Evolutionary conservation across 2,797 vertebrate genomes (phyloP).

Genomic region (Sebastes cheni): DNA sequence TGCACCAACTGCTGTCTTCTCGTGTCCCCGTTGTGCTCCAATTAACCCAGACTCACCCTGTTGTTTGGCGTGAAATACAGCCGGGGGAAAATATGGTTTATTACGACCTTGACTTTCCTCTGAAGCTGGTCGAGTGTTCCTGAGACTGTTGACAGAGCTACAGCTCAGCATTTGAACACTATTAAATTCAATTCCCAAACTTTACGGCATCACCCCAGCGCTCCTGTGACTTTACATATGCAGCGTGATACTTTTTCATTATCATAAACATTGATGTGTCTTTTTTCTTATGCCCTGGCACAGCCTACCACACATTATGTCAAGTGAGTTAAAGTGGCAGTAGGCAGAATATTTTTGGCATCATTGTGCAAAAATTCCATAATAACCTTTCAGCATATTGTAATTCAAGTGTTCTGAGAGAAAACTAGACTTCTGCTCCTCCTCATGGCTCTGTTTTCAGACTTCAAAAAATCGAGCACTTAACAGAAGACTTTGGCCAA

Average conservation of each 20-base stretch:
- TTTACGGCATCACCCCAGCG: not conserved
- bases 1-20: not conserved
- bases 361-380: no score
- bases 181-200: not conserved
- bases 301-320: not conserved
- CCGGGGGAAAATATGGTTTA: not conserved
- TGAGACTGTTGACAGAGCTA: not conserved
- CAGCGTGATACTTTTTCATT: not conserved
- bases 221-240: not conserved
- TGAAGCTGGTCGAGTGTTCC: not conserved
- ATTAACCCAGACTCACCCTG: not conserved
- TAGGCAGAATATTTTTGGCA: no score
- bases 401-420: no score
- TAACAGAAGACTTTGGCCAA: no score
- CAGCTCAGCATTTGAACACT: not conserved
- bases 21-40: not conserved
- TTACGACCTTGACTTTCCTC: not conserved
- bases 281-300: not conserved
- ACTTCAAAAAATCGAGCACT: accelerated
- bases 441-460: no score
- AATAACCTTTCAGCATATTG: no score
- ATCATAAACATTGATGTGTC: not conserved
- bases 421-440: no score
- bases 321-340: not conserved
- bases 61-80: slow-evolving; percentile 1